Evolutionary conservation across 1,140 invertebrate species (phyloP), one percentile per base, ranked within the genome.

Genomic region (Holotrichia oblita): DNA sequence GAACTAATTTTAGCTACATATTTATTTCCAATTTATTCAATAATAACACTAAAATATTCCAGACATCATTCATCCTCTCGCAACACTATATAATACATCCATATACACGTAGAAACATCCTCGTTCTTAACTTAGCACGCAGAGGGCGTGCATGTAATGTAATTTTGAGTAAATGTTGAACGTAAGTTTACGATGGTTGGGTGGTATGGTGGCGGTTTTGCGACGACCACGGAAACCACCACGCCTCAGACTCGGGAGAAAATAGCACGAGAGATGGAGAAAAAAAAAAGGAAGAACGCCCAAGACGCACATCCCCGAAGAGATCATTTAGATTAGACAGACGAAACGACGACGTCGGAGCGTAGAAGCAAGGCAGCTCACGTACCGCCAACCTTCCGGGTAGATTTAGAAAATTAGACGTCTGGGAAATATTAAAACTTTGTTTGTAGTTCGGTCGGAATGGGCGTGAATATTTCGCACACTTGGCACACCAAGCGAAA

Each of bases 391-490:
- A 80, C 79, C 81, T 81, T 79, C 72, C 41, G 79, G 81, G 73
- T 79, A 61, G 74, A 82, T 81, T 83, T 82, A 79, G 79, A 78
- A 83, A 83, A 83, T 83, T 83, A 83, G 81, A 79, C 83, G 79
- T 77, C 77, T 76, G 83, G 83, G 83, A 83, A 82, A 83, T 83
- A 83, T 82, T 83, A 83, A 83, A 83, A 83, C 78, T 83, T 83
- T 82, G 83, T 83, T 69, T 69, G 61, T 69, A 69, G 61, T 69
- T 83, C 82, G 69, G 40, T 34, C 14, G 42, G 61, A 12, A 69
- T 40, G 34, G 48, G 40, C 24, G 14, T 27, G 69, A 78, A 78
- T 78, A 78, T 78, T 78, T 78, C 41, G 77, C 40, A 61, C 48
- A 7, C 48, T 55, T 17, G 48, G 27, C 27, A 34, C 27, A 34